A percentile compares a stretch with the other conserved stretches of the same genome.
phyloP scores from a whole-genome alignment of 2,888 invertebrate species.

The Pharmacophagus antenor region DNA sequence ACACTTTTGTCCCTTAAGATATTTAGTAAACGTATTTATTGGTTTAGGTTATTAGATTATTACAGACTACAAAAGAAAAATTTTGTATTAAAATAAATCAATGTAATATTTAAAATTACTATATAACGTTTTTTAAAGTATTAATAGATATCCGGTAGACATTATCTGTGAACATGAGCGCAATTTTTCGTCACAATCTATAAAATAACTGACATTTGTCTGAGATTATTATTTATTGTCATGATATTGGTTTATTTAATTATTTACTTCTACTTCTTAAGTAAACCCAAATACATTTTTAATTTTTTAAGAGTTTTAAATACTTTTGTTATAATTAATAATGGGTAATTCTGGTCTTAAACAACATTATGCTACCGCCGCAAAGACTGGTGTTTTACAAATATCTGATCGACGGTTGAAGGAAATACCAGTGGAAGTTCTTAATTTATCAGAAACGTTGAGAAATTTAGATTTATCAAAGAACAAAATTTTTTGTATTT shows the following conservation, averaged over 20 bases:
- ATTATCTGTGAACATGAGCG: neutral
- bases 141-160: neutral
- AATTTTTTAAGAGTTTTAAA: neutral
- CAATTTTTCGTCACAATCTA: neutral
- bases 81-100: too few species aligned
- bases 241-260: neutral
- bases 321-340: constrained; percentile 29
- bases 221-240: neutral
- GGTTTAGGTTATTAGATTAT: too few species aligned
- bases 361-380: constrained; percentile 95
- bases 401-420: constrained; percentile 91
- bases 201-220: neutral
- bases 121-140: neutral
- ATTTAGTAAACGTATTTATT: too few species aligned
- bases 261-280: neutral
- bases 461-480: constrained; percentile 95
- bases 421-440: constrained; percentile 85
- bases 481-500: constrained; percentile 90
- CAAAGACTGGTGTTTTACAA: constrained; percentile 96
- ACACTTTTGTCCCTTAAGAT: too few species aligned
- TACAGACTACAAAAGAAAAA: too few species aligned
- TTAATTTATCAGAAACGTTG: constrained; percentile 82
- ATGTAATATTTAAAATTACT: too few species aligned
- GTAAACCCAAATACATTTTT: neutral
- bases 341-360: constrained; percentile 96